Evolutionary conservation across 2,888 invertebrate genomes (phyloP), one percentile per base, ranked within the genome.

Genomic region (Agriopis aurantiaria): DNA sequence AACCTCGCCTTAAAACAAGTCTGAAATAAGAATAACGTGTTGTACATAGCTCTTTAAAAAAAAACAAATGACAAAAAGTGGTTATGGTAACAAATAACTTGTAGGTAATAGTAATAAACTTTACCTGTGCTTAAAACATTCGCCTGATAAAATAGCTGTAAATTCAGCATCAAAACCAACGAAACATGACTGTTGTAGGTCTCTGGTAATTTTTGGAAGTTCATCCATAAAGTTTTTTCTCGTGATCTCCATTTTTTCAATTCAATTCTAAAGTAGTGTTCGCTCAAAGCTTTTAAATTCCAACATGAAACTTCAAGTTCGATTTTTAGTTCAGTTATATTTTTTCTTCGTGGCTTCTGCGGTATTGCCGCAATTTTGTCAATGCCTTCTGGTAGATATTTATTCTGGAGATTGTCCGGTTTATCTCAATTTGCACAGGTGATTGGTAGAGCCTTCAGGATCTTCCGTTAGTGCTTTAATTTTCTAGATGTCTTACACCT

Each of bases 101-200:
- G 12, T 48, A n/a, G 7, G 12, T 48, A 7, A 48, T 12, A 48
- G 48, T n/a, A n/a, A 48, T n/a, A 14, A 14, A 5, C 14, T 8
- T 55, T 86, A 96, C 96, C 95, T 96, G 77, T 95, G 80, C 83
- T 93, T 94, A 63, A 89, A 89, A n/a, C 85, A 76, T 52, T 94
- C 90, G 74, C 91, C 88, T 0, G 93, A 79, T 65, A 91, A 76
- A 71, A 95, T 83, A 57, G 92, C 97, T 69, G 96, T 96, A 83
- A 97, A 97, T 91, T 97, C 97, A 12, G 96, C 95, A 87, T 97
- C 97, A 75, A 97, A 93, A 14, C 96, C 95, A 77, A 97, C 87
- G 82, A 96, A 96, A 76, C 95, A 94, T 9, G 96, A 95, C 59
- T 92, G 91, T 81, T 95, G 92, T 41, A 97, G 86, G 70, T 93